These are phyloP conservation scores for Tryphoninae sp. DNA, from an alignment of 2,888 invertebrate species.

Conservation along the genomic window DNA sequence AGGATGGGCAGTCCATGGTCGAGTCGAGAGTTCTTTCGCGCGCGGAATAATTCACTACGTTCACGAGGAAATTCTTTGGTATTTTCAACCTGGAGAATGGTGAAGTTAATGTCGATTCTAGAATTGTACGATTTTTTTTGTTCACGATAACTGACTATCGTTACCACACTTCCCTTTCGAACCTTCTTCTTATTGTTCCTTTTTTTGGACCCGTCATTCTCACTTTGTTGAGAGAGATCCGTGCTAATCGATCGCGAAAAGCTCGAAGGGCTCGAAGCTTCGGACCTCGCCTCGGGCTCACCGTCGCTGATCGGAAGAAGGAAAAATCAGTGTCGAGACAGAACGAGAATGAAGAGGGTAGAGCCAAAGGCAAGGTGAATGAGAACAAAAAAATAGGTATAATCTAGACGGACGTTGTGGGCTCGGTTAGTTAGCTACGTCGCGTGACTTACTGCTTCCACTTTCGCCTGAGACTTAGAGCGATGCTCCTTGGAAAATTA, in stretches of 20 bases:
- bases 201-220: conserved; percentile 2
- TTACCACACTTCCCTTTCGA: conserved; percentile 27
- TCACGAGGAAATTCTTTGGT: background rate
- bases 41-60: no score
- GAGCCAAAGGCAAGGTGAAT: conserved; percentile 8
- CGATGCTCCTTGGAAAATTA: conserved; percentile 31
- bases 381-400: conserved; percentile 47
- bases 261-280: conserved; percentile 48
- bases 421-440: conserved; percentile 49
- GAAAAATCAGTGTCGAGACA: conserved; percentile 38
- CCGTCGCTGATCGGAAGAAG: conserved; percentile 39
- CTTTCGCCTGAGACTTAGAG: conserved; percentile 37
- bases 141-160: conserved; percentile 26
- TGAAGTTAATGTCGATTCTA: no score
- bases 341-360: conserved; percentile 32
- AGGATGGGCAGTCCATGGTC: background rate
- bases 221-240: conserved; percentile 20
- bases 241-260: conserved; percentile 58
- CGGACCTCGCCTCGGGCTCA: conserved; percentile 37
- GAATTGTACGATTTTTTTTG: background rate
- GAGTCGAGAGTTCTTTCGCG: background rate
- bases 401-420: conserved; percentile 32
- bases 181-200: background rate
- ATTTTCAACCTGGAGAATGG: background rate
- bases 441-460: conserved; percentile 53